Conservation (phyloP, 2,797 vertebrate genomes). For the Sebastes iracundus region DNA sequence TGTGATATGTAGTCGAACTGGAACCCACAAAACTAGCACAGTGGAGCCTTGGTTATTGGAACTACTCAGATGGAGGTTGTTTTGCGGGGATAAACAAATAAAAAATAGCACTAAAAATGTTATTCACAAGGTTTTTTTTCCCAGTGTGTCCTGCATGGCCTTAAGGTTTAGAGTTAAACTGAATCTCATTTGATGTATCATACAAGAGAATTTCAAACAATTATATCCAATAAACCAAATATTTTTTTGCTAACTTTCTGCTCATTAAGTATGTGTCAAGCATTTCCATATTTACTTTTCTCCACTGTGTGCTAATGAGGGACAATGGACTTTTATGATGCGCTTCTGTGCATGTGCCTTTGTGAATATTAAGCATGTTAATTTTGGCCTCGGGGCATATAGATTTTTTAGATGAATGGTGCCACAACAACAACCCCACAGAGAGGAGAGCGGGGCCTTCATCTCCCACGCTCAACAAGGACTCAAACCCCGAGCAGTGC, state of each 20-base stretch:
- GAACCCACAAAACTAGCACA: neutral
- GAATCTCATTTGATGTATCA: neutral
- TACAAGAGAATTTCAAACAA: neutral
- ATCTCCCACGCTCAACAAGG: neutral
- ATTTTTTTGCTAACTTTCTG: neutral
- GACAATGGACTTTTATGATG: neutral
- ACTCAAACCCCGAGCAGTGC: neutral
- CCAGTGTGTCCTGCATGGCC: neutral
- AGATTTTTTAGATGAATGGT: slow-evolving; percentile 26
- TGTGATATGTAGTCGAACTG: slow-evolving; percentile 6
- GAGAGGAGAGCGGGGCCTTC: slow-evolving; percentile 14
- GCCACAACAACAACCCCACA: slow-evolving; percentile 3
- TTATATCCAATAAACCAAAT: slow-evolving; percentile 13
- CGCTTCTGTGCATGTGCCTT: neutral
- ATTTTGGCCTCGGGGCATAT: slow-evolving; percentile 10
- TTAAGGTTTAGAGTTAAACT: neutral
- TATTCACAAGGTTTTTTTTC: neutral
- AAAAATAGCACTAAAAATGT: neutral
- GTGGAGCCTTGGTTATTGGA: slow-evolving; percentile 25
- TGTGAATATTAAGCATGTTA: slow-evolving; percentile 18
- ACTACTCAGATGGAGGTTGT: slow-evolving; percentile 3
- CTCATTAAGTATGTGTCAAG: neutral
- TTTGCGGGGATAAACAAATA: slow-evolving; percentile 21
- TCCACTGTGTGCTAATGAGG: slow-evolving; percentile 37
- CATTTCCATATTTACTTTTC: slow-evolving; percentile 11